Conservation (phyloP, 1,140 invertebrate genomes). For the Apocrypta bakeri region DNA sequence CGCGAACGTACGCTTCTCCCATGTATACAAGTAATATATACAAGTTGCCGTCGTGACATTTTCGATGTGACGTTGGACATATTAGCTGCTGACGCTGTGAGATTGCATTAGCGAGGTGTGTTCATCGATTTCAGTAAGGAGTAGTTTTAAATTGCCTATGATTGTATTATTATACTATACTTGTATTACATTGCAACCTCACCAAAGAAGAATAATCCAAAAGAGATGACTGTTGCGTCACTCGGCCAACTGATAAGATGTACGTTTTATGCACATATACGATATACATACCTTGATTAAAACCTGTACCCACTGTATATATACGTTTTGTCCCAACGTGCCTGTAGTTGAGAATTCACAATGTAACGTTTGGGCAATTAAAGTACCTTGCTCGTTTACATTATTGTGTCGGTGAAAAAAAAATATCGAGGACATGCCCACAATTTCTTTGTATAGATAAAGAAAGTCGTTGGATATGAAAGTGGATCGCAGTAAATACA, state of each 20-base stretch:
- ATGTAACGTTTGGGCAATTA: conserved; percentile 46
- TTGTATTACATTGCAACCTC: too few species aligned
- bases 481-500: too few species aligned
- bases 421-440: conserved; percentile 29
- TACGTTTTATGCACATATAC: too few species aligned
- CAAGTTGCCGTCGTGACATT: too few species aligned
- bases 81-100: neutral
- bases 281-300: too few species aligned
- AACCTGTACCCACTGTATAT: neutral
- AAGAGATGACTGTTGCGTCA: neutral
- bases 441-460: conserved; percentile 2
- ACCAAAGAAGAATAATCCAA: neutral
- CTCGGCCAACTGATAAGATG: conserved; percentile 3
- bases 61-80: neutral
- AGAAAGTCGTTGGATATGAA: neutral
- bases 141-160: too few species aligned
- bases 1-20: neutral
- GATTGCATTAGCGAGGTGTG: neutral
- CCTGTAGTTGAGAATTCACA: conserved; percentile 13
- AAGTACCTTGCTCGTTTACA: conserved; percentile 23
- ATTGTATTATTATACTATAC: too few species aligned
- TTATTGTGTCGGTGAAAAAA: neutral
- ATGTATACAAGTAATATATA: neutral
- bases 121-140: too few species aligned
- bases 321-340: neutral